phyloP scores from a whole-genome alignment of 2,888 invertebrate species.

The Hypena proboscidalis region DNA sequence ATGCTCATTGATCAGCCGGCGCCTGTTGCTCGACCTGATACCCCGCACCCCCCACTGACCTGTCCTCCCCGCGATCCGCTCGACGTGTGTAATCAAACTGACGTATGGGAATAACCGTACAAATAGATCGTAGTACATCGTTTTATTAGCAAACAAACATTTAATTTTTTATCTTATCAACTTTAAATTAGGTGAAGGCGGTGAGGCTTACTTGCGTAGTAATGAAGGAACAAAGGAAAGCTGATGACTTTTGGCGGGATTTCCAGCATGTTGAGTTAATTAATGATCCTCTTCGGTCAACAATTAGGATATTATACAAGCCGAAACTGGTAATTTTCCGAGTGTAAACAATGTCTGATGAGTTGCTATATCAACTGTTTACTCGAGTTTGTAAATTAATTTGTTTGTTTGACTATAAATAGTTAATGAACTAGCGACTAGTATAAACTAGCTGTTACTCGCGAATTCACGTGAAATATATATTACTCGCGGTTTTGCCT shows the following conservation, averaged over 20 bases:
- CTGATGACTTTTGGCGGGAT: slow-evolving; percentile 7
- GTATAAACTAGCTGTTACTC: no score
- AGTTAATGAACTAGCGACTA: slow-evolving; percentile 9
- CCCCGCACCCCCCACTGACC: slow-evolving; percentile 48
- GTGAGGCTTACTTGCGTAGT: no score
- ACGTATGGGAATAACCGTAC: slow-evolving; percentile 46
- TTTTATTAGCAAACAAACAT: slow-evolving; percentile 33
- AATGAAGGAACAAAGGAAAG: slow-evolving; percentile 11
- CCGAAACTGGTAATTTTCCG: slow-evolving; percentile 22
- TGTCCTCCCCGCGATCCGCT: slow-evolving; percentile 31
- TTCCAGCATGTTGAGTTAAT: slow-evolving; percentile 20
- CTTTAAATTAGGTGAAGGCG: slow-evolving; percentile 24
- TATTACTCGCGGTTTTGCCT: no score
- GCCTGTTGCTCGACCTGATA: slow-evolving; percentile 72
- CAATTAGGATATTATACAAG: slow-evolving; percentile 23
- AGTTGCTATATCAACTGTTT: slow-evolving; percentile 23
- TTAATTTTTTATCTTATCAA: no score
- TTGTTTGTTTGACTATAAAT: slow-evolving; percentile 24
- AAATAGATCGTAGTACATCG: slow-evolving; percentile 37
- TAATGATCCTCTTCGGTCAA: slow-evolving; percentile 19
- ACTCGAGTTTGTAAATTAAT: slow-evolving; percentile 17
- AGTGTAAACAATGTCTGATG: slow-evolving; percentile 33
- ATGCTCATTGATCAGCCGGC: slow-evolving; percentile 76
- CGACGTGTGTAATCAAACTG: slow-evolving; percentile 61
- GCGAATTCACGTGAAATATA: no score